Evolutionary conservation across 2,113 vertebrate genomes (phyloP), one percentile per base, ranked within the genome.

Genomic region (Myotis lucifugus): DNA sequence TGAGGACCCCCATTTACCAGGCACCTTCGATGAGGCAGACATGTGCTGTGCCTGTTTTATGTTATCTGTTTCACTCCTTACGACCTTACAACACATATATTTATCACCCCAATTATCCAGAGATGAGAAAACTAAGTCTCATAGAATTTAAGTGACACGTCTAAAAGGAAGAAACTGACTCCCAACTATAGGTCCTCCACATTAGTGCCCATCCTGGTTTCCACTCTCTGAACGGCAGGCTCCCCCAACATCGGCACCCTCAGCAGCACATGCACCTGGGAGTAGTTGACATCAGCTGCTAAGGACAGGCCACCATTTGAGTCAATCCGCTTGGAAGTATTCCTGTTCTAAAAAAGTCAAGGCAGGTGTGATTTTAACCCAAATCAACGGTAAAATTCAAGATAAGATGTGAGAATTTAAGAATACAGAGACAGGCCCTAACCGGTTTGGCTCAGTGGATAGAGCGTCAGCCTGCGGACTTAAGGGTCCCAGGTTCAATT

Each of bases 61-160:
- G 3, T 34, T 29, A 40, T 19, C 76, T 66, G 8, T 21, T 64
- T 59, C 37, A 64, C 4, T 54, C 21, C 29, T 64, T 19, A 61
- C 27, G 78, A 21, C 7, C 14, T 79, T 70, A 50, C 3, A 13
- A 59, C 40, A 73, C 0, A 0, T 12, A 2, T 17, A 72, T 27
- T 54, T 46, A 29, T 50, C 11, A 13, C 46, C 37, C 15, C 48
- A 74, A 23, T 69, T 83, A 78, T 37, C 56, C 67, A 64, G 61
- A 76, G 48, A 74, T 29, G 8, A 95, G 52, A 19, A 93, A 92
- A 84, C 18, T n/a, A 32, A 81, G 42, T 83, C 59, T 40, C 72
- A 29, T 13, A 78, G 50, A 52, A 5, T 70, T 56, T 52, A 77
- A 91, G 9, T 32, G 66, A 37, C 25, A 42, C 0, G 0, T 78